A percentile compares a stretch with the other conserved stretches of the same genome.
Conservation (phyloP, 1,140 invertebrate genomes). For the Alviniconcha marisindica region DNA sequence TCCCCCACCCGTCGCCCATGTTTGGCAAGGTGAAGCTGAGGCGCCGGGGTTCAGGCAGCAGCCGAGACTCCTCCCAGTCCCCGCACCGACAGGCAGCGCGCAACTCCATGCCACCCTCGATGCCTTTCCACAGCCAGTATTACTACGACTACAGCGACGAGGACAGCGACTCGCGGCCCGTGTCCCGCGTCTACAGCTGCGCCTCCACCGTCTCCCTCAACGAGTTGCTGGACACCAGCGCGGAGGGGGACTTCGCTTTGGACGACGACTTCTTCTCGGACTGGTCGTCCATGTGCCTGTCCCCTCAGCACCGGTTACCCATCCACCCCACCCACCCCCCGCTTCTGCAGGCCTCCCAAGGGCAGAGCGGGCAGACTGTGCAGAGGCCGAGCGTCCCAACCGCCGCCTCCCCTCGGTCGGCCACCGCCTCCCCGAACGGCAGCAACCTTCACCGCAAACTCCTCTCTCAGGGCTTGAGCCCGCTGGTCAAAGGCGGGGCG, state of each 20-base stretch:
- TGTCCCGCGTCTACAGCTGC: slow-evolving; percentile 61
- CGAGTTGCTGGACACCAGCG: slow-evolving; percentile 65
- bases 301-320: slow-evolving; percentile 39
- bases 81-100: not conserved
- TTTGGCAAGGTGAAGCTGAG: slow-evolving; percentile 25
- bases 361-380: not conserved
- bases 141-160: slow-evolving; percentile 73
- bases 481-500: not conserved
- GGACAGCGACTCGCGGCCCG: slow-evolving; percentile 66
- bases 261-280: slow-evolving; percentile 68
- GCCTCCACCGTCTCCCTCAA: slow-evolving; percentile 67
- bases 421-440: not conserved
- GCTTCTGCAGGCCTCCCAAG: not conserved
- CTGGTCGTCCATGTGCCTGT: slow-evolving; percentile 52
- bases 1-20: not conserved
- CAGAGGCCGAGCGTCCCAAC: not conserved
- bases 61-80: not conserved
- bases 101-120: slow-evolving; percentile 35
- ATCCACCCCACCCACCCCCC: not conserved
- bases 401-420: no score
- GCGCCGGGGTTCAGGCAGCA: not conserved
- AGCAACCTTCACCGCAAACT: not conserved
- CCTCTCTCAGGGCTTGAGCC: not conserved
- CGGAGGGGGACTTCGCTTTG: slow-evolving; percentile 60
- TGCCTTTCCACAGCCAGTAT: slow-evolving; percentile 58